Evolutionary conservation across 2,797 vertebrate species (phyloP).

Genomic region (Oreonectes daqikongensis): DNA sequence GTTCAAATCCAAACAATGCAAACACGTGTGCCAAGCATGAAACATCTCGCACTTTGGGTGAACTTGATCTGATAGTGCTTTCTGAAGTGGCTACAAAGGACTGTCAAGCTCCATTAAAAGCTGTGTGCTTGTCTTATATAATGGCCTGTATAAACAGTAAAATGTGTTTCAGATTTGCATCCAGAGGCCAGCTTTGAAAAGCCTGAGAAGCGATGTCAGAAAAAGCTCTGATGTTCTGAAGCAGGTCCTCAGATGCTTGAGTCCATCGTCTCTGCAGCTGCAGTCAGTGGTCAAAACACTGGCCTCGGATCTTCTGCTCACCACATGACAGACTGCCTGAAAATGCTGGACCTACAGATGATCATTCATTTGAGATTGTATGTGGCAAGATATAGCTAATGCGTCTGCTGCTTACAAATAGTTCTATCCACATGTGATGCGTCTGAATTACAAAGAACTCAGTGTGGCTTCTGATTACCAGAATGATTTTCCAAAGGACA

Average conservation of each 20-base stretch:
- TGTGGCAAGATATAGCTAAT: constrained; percentile 3
- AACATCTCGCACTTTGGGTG: constrained; percentile 5
- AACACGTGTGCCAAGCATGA: background rate
- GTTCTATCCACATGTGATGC: background rate
- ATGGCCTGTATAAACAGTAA: constrained; percentile 59
- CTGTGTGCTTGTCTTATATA: constrained; percentile 55
- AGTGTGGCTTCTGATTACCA: background rate
- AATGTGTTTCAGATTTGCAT: constrained; percentile 30
- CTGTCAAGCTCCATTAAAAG: constrained; percentile 55
- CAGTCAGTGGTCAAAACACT: background rate
- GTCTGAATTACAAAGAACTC: background rate
- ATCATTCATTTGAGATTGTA: background rate
- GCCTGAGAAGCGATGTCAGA: background rate
- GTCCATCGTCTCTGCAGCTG: background rate
- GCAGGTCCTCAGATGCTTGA: constrained; percentile 2
- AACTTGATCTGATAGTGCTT: constrained; percentile 37
- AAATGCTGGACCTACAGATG: background rate
- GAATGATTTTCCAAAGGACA: constrained; percentile 2
- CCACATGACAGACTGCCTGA: background rate
- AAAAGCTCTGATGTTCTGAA: constrained; percentile 1
- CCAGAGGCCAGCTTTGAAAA: background rate
- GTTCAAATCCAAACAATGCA: background rate
- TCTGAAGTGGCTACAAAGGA: constrained; percentile 43
- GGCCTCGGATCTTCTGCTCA: background rate
- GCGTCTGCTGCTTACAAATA: constrained; percentile 17